Evolutionary conservation across 1,140 invertebrate species (phyloP).

Genomic region (Bursaphelenchus mucronatus): DNA sequence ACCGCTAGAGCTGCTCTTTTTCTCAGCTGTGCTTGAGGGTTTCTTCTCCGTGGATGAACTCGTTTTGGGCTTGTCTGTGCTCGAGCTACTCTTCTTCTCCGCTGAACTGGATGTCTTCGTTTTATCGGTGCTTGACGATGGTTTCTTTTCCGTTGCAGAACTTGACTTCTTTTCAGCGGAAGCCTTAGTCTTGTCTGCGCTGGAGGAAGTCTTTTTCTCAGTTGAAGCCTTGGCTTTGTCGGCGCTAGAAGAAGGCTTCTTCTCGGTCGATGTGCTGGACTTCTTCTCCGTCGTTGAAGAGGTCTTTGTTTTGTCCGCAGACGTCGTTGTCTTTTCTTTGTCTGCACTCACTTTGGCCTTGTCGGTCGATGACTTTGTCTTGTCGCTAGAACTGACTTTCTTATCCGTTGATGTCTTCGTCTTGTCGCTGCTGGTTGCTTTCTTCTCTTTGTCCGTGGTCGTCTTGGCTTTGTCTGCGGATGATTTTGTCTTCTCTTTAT

Average conservation of each 20-base stretch:
- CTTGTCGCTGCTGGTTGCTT: not conserved
- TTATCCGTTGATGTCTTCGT: not conserved
- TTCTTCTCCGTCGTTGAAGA: too few species aligned
- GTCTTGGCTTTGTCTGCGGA: not conserved
- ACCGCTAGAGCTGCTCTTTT: too few species aligned
- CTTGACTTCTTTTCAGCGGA: not conserved
- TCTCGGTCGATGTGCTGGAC: not conserved
- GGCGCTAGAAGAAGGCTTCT: slow-evolving; percentile 3
- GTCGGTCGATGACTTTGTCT: not conserved
- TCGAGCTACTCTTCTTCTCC: too few species aligned
- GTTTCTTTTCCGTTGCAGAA: not conserved
- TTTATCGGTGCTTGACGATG: too few species aligned
- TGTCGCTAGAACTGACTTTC: not conserved
- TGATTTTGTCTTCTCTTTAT: too few species aligned
- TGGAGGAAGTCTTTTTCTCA: not conserved
- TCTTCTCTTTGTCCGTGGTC: slow-evolving; percentile 4
- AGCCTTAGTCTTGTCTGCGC: not conserved
- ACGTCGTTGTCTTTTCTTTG: not conserved
- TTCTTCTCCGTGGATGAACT: too few species aligned
- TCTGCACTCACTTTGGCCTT: not conserved
- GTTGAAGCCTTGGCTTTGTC: not conserved
- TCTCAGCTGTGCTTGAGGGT: too few species aligned
- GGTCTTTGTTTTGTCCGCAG: slow-evolving; percentile 2
- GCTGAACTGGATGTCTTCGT: too few species aligned
- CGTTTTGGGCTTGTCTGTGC: too few species aligned